phyloP scores from a whole-genome alignment of 2,113 vertebrate species.

The Lophura nycthemera region DNA sequence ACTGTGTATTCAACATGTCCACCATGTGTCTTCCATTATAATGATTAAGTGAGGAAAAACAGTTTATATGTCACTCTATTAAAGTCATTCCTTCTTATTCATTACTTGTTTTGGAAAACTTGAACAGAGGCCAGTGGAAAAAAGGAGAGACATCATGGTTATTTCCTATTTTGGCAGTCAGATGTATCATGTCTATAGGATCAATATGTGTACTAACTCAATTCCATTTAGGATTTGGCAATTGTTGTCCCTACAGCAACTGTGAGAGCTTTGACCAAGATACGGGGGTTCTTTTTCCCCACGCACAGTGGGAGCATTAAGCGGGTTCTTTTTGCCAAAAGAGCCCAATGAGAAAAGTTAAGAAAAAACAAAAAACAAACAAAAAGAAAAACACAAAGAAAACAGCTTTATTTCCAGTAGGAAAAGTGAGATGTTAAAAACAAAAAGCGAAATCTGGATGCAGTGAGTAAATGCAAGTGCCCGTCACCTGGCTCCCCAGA shows the following conservation, averaged over 20 bases:
- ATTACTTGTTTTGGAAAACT: not conserved
- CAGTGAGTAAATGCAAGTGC: not conserved
- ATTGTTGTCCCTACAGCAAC: not conserved
- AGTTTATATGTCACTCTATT: not conserved
- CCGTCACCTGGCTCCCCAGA: not conserved
- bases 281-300: not conserved
- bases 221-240: not conserved
- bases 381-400: not conserved
- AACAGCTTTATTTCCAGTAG: not conserved
- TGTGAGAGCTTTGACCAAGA: not conserved
- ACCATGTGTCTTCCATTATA: not conserved
- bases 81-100: not conserved
- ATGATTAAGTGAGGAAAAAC: not conserved
- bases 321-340: not conserved
- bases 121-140: not conserved
- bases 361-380: not conserved
- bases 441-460: not conserved
- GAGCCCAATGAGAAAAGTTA: conserved; percentile 14
- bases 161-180: not conserved
- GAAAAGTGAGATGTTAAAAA: conserved; percentile 17
- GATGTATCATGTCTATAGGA: not conserved
- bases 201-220: not conserved
- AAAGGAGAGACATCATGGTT: not conserved
- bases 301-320: fast-evolving
- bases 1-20: not conserved